Percentiles rank a stretch among this genome's conserved stretches.
These are phyloP conservation scores for Bryconaethiops microstoma DNA, from an alignment of 2,797 vertebrate species.

Conservation along the genomic window DNA sequence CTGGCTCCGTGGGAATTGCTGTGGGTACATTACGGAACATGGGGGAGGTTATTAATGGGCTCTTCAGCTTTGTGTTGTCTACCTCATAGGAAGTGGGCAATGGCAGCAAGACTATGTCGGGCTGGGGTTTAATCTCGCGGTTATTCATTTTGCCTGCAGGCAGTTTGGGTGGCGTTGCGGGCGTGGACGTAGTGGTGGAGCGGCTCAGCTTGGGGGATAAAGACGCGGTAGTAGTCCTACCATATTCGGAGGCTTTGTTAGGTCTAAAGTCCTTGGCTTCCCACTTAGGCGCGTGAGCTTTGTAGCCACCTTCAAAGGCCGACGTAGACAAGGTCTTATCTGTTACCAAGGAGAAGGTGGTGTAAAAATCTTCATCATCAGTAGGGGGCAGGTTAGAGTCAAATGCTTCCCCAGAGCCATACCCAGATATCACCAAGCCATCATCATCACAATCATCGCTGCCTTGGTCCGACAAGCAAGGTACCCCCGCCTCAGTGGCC, in stretches of 20 bases:
- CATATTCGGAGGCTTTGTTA: constrained; percentile 96
- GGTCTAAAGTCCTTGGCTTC: constrained; percentile 99
- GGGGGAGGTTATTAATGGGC: constrained; percentile 99
- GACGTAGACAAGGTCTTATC: constrained; percentile 99
- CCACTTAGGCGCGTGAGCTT: constrained; percentile 97
- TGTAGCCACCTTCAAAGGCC: constrained; percentile 99
- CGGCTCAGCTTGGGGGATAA: constrained; percentile 97
- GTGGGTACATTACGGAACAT: constrained; percentile 99
- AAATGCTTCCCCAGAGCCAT: constrained; percentile 99
- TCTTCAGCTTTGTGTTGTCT: constrained; percentile 98
- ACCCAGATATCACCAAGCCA: constrained; percentile 99
- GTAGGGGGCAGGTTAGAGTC: constrained; percentile 99
- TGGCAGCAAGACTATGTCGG: constrained; percentile 96
- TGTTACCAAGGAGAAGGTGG: constrained; percentile 99
- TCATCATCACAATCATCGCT: constrained; percentile 97
- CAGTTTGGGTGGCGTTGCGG: constrained; percentile 94
- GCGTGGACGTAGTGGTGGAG: constrained; percentile 93
- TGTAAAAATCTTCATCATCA: constrained; percentile 99
- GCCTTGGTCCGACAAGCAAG: constrained; percentile 99
- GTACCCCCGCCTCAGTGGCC: constrained; percentile 98
- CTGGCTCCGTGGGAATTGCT: constrained; percentile 99
- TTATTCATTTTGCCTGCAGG: constrained; percentile 98
- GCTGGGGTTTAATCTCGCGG: constrained; percentile 97
- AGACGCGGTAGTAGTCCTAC: constrained; percentile 93
- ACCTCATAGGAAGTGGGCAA: constrained; percentile 99